Conservation (phyloP, 2,888 invertebrate species). For the Apamea monoglypha region DNA sequence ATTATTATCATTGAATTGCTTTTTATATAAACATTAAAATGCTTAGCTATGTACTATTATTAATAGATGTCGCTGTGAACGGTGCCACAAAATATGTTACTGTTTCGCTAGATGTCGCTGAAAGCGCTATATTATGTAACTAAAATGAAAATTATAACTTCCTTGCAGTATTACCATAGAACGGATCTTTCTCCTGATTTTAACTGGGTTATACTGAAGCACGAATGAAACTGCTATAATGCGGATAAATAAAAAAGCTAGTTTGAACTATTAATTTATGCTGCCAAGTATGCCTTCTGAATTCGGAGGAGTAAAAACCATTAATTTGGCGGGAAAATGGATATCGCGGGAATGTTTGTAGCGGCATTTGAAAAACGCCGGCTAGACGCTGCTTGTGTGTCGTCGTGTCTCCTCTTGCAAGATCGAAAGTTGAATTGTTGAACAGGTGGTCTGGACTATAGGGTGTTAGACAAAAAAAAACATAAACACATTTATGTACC, state of each 20-base stretch:
- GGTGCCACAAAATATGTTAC: not conserved
- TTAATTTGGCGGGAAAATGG: conserved; percentile 74
- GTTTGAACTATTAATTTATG: not conserved
- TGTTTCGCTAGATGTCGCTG: conserved; percentile 51
- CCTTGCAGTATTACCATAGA: not conserved
- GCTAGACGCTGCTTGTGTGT: conserved; percentile 69
- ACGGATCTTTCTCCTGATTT: conserved; percentile 23
- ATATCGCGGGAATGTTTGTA: conserved; percentile 61
- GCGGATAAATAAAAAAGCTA: conserved; percentile 38
- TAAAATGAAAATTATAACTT: conserved; percentile 12
- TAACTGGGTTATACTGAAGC: conserved; percentile 24
- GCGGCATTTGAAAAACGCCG: conserved; percentile 78
- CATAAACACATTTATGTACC: not conserved
- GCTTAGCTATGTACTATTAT: not conserved
- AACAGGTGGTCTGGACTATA: conserved; percentile 57
- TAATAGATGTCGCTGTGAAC: conserved; percentile 46
- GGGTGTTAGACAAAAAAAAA: conserved; percentile 20
- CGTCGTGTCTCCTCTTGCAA: conserved; percentile 49
- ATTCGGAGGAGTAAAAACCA: conserved; percentile 26
- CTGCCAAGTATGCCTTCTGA: conserved; percentile 1
- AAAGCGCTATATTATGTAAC: conserved; percentile 21
- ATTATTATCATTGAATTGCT: not conserved
- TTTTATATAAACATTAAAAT: not conserved
- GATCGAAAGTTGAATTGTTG: conserved; percentile 66
- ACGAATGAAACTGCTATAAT: conserved; percentile 38